Base-by-base conservation (phyloP, 1,140 invertebrate species). In the Apocrypta bakeri region DNA sequence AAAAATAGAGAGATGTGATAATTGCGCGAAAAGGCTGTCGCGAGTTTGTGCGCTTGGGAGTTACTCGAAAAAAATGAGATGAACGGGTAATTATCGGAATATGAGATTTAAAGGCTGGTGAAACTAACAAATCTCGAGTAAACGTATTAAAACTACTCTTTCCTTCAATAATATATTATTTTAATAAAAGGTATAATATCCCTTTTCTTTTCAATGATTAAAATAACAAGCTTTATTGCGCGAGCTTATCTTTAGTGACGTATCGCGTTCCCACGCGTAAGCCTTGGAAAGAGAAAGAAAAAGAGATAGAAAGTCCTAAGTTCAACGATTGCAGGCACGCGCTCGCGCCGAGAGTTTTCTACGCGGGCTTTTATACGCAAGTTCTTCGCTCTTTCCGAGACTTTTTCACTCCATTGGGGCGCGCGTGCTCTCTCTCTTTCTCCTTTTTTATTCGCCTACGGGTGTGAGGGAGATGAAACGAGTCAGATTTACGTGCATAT, bases 191-290 rank as follows among this genome's bases (percentile, higher is more conserved):
- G n/a, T n/a, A n/a, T n/a, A n/a, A 33, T 37, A 68, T 27, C n/a
- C 42, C 21, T n/a, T 74, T 37, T 69, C 63, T 40, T 64, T 37
- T 21, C 61, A 2, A 74, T 68, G 63, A 64, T 82, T 82, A 69
- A 82, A 82, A 78, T 42, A 82, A 37, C 31, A 6, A 71, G 64
- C 29, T 75, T 81, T 77, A 81, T 84, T 48, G 29, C 33, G 64
- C 81, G 9, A 14, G n/a, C 27, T 24, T 6, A 17, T 8, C 64
- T 11, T 78, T 42, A 74, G 61, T 42, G 71, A 75, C 63, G 33
- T 75, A n/a, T 42, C 64, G 40, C 68, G 37, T 56, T 29, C 21
- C 11, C 9, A 27, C 8, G 17, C 37, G 25, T n/a, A 76, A 25
- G 56, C 29, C 42, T 17, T 1, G 31, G 68, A n/a, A 11, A 7